Evolutionary conservation across 2,113 vertebrate species (phyloP).

Genomic region (Camelus dromedarius): DNA sequence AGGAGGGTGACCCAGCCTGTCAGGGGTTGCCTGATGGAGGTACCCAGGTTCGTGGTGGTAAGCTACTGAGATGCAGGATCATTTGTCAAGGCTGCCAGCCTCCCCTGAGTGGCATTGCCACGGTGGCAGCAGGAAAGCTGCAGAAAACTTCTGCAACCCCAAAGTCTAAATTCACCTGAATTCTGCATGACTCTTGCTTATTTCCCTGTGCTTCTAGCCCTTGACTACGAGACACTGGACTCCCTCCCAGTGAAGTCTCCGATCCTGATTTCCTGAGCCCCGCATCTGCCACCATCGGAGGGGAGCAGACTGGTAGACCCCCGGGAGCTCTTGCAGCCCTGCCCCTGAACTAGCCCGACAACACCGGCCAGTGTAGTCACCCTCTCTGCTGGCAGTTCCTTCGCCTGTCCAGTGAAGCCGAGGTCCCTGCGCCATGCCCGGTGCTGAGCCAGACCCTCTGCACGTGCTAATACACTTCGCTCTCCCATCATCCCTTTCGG

Average conservation of each 20-base stretch:
- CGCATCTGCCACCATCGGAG: too few species aligned
- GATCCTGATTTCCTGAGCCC: neutral
- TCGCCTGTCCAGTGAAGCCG: neutral
- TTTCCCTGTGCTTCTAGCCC: neutral
- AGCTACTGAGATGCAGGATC: neutral
- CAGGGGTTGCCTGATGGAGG: neutral
- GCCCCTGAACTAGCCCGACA: fast-evolving
- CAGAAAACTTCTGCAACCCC: neutral
- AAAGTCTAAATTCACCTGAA: neutral
- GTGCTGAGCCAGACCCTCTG: neutral
- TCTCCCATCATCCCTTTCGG: neutral
- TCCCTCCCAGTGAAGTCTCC: neutral
- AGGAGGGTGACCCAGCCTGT: too few species aligned
- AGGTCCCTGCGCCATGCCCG: neutral
- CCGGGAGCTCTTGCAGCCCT: neutral
- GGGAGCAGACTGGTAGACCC: neutral
- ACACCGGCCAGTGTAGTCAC: too few species aligned
- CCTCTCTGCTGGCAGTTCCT: neutral
- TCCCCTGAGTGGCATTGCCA: neutral
- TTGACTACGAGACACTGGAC: neutral
- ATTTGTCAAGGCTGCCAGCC: neutral
- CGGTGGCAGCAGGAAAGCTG: too few species aligned
- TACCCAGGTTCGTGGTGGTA: fast-evolving
- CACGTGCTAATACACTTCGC: neutral
- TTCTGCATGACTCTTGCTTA: too few species aligned